Evolutionary conservation across 2,797 vertebrate genomes (phyloP), one percentile per base, ranked within the genome.

Genomic region (Alectoris magna): DNA sequence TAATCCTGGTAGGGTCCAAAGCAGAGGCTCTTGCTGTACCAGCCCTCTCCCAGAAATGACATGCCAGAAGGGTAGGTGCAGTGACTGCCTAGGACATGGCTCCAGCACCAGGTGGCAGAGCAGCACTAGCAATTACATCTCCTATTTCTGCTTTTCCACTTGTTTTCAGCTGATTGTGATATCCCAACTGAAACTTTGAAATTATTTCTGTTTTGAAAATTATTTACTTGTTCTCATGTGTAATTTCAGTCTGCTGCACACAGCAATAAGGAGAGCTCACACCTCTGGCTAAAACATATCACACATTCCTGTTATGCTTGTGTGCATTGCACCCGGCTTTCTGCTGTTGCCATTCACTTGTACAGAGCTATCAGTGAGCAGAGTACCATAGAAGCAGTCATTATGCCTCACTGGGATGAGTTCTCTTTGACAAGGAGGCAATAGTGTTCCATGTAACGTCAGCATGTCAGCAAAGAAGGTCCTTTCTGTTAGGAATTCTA

Each of bases 31-130:
- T 24, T 1, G 17, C 11, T 44, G 49, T n/a, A n/a, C 19, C 26
- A 2, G 56, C 14, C 6, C 5, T 8, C 41, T 1, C 6, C 41
- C 36, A 1, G 34, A 26, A 3, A 8, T 2, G 27, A 3, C 16
- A 3, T 1, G 14, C 6, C 1, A 12, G 26, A 16, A 58, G 15
- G 31, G 53, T 9, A 11, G 23, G 14, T 0, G 5, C 10, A 23
- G 34, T 29, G 24, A 44, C 19, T 84, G 5, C 78, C 72, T 31
- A 3, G 62, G 49, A 14, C 56, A 0, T 6, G 1, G 29, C 69
- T 83, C 41, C 34, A 49, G 68, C 96, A 9, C 41, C 93, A 96
- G 96, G 85, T 86, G 96, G 96, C 91, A 78, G 64, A 87, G 16
- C 77, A 58, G 78, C 84, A 2, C 94, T 11, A 64, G 84, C 34